Evolutionary conservation across 2,888 invertebrate genomes (phyloP), one percentile per base, ranked within the genome.

Genomic region (Tenthredo amoena): DNA sequence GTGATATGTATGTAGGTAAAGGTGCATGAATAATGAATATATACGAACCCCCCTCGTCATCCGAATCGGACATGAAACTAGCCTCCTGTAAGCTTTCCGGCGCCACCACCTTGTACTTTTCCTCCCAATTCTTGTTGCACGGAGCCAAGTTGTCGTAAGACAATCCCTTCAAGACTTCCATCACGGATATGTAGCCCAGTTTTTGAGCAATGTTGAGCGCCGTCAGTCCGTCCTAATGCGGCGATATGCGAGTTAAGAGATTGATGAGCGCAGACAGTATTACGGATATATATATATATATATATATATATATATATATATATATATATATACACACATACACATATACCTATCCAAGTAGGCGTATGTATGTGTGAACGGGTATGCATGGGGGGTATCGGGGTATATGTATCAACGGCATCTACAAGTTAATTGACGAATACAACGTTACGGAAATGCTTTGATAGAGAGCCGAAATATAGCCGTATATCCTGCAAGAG

Each of bases 31-130:
- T 18, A 65, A 10, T n/a, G 21, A 82, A 21, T 40, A 1, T 40
- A 7, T 85, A 94, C 95, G 92, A 95, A 96, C 98, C 98, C 94
- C 98, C 99, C 96, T 99, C 99, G 94, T 99, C 99, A 93, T 99
- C 99, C 0, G 99, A 99, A 94, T 99, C 99, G 34, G 99, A 98
- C 96, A 99, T 98, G 94, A 99, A 98, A 87, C 91, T 92, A 12
- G 98, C 98, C 94, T 99, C 99, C 94, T 99, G 99, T 98, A 99
- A 99, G 88, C 98, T 97, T 94, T 99, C 99, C 0, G 99, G 99
- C 84, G 99, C 98, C 87, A 99, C 97, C 82, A 99, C 99, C 94
- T 98, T 97, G 94, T 99, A 99, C 94, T 99, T 98, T 93, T 99
- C 99, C 93, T 99, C 99, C 89, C 95, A 94, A 94, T 95, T 95